These are phyloP conservation scores for Adelges cooleyi DNA, from an alignment of 1,140 invertebrate genomes.

Conservation along the genomic window DNA sequence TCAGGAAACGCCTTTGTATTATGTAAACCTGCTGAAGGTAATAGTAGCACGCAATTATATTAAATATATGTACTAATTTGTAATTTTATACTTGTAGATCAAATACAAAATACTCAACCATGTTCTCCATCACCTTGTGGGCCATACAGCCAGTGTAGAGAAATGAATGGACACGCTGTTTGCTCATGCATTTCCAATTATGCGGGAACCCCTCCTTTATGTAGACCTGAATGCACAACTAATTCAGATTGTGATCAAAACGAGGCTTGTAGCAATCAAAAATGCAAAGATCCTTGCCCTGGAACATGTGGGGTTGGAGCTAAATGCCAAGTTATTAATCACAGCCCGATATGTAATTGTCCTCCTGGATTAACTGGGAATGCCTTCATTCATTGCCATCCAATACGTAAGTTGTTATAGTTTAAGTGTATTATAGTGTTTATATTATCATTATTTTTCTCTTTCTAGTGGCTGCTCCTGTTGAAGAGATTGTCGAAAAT, in stretches of 20 bases:
- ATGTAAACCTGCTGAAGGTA: slow-evolving; percentile 49
- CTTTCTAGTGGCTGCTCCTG: slow-evolving; percentile 31
- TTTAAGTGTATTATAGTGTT: slow-evolving; percentile 15
- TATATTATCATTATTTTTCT: too few relatives aligned
- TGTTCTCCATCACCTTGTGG: slow-evolving; percentile 47
- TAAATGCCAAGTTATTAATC: slow-evolving; percentile 54
- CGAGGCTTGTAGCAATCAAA: slow-evolving; percentile 55
- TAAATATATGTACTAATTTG: slow-evolving; percentile 38
- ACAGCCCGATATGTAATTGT: slow-evolving; percentile 56
- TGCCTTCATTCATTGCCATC: slow-evolving; percentile 54
- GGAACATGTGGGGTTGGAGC: slow-evolving; percentile 56
- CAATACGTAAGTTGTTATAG: slow-evolving; percentile 36
- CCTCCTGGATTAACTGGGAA: slow-evolving; percentile 54
- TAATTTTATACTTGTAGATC: slow-evolving; percentile 14
- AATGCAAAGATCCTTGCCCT: slow-evolving; percentile 57
- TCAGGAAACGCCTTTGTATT: slow-evolving; percentile 60
- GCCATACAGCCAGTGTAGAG: slow-evolving; percentile 48
- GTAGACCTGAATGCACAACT: slow-evolving; percentile 60
- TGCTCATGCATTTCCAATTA: slow-evolving; percentile 56
- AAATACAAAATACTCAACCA: slow-evolving; percentile 36
- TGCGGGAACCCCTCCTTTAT: slow-evolving; percentile 56
- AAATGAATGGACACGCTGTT: slow-evolving; percentile 48
- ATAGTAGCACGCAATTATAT: slow-evolving; percentile 36
- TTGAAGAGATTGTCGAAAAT: slow-evolving; percentile 38
- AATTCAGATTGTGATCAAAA: slow-evolving; percentile 57